These are phyloP conservation scores for Nesospiza acunhae DNA, from an alignment of 2,113 vertebrate species.

Conservation along the genomic window DNA sequence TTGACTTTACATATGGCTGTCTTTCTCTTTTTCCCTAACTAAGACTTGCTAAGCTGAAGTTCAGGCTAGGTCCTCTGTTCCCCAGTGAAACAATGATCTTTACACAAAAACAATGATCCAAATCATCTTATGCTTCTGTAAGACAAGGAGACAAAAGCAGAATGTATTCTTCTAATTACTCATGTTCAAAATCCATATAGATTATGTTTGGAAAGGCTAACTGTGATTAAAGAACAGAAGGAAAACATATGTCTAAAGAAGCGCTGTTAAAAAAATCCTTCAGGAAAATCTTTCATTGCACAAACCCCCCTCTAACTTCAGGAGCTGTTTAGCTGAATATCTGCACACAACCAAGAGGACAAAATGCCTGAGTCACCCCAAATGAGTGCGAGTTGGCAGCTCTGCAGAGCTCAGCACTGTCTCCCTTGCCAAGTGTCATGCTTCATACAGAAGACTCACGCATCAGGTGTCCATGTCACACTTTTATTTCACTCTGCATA, in stretches of 20 bases:
- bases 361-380: conserved; percentile 67
- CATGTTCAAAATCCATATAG: conserved; percentile 43
- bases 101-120: not conserved
- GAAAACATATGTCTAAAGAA: conserved; percentile 59
- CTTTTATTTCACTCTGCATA: conserved; percentile 70
- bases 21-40: not conserved
- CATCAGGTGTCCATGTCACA: conserved; percentile 64
- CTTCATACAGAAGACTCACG: conserved; percentile 65
- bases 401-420: conserved; percentile 64
- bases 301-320: not conserved
- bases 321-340: conserved; percentile 39
- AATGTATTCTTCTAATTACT: conserved; percentile 21
- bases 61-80: not conserved
- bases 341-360: conserved; percentile 31
- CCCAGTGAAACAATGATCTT: not conserved
- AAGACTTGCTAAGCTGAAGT: not conserved
- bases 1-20: not conserved
- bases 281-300: conserved; percentile 5
- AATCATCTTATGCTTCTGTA: not conserved
- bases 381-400: conserved; percentile 61
- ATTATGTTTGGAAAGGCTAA: conserved; percentile 61
- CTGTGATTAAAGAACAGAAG: conserved; percentile 64
- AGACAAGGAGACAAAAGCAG: not conserved
- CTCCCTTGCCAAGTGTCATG: conserved; percentile 60
- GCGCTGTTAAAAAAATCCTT: conserved; percentile 43